Evolutionary conservation across 2,888 invertebrate species (phyloP).

Genomic region (Torymus aiolomorphi): DNA sequence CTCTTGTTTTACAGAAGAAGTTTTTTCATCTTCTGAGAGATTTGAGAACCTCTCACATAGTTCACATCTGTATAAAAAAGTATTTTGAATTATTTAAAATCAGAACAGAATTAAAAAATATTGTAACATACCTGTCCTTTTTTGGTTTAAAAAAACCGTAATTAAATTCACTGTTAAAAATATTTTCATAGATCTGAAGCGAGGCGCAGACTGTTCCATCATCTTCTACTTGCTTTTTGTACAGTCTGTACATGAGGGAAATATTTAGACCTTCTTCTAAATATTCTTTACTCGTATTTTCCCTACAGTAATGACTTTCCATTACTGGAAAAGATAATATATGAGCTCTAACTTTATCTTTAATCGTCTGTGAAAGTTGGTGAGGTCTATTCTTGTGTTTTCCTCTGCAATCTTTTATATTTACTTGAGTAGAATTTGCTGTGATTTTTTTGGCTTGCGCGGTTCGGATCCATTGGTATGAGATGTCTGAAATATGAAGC

Average conservation of each 20-base stretch:
- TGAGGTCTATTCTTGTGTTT: too few relatives aligned
- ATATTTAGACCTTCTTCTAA: constrained; percentile 47
- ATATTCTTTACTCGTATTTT: constrained; percentile 46
- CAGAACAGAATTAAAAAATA: not conserved
- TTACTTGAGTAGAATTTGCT: too few relatives aligned
- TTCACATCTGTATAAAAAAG: not conserved
- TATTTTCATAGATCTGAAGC: constrained; percentile 24
- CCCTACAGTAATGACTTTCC: constrained; percentile 52
- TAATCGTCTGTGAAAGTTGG: too few relatives aligned
- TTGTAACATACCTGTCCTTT: constrained; percentile 22
- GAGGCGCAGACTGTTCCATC: constrained; percentile 10
- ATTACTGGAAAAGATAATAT: constrained; percentile 55
- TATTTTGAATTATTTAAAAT: not conserved
- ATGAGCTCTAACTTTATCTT: too few relatives aligned
- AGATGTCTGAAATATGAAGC: too few relatives aligned
- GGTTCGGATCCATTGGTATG: too few relatives aligned
- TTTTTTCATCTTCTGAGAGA: too few relatives aligned
- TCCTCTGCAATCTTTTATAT: too few relatives aligned
- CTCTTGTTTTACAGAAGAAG: too few relatives aligned
- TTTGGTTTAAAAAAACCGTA: constrained; percentile 45
- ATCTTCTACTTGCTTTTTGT: constrained; percentile 32
- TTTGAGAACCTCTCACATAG: not conserved
- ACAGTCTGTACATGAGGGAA: constrained; percentile 52
- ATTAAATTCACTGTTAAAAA: constrained; percentile 45
- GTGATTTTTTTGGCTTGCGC: too few relatives aligned